Conservation (phyloP, 2,888 invertebrate species). For the Stegana nigrithorax region DNA sequence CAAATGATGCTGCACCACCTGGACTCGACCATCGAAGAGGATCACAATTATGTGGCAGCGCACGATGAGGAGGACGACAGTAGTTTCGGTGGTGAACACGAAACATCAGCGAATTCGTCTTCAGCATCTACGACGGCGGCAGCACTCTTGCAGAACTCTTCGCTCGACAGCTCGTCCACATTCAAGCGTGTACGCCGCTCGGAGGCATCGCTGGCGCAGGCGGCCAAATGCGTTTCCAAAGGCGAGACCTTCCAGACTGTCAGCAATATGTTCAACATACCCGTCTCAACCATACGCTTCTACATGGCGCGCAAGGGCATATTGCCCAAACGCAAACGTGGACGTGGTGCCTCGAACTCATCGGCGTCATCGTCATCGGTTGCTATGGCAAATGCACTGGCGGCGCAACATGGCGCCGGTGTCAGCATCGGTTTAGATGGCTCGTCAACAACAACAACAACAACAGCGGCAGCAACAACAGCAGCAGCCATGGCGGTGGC, state of each 20-base stretch:
- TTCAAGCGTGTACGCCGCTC: constrained; percentile 76
- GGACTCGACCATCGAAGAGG: constrained; percentile 58
- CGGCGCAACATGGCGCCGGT: constrained; percentile 23
- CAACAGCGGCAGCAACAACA: constrained; percentile 44
- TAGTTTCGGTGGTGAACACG: constrained; percentile 50
- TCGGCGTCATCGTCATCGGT: constrained; percentile 23
- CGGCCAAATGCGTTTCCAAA: constrained; percentile 87
- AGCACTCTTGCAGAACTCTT: constrained; percentile 26
- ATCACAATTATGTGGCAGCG: constrained; percentile 62
- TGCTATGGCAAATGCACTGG: constrained; percentile 7
- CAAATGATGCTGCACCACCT: constrained; percentile 37
- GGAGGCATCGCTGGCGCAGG: constrained; percentile 81
- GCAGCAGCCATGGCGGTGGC: neutral
- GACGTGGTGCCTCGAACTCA: constrained; percentile 73
- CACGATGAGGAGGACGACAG: constrained; percentile 62
- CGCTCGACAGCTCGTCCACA: constrained; percentile 37
- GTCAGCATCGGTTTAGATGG: constrained; percentile 24
- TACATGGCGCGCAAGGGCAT: constrained; percentile 91
- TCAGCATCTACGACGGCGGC: constrained; percentile 30
- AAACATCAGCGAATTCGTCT: constrained; percentile 52
- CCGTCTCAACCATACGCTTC: constrained; percentile 87
- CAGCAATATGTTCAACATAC: constrained; percentile 88
- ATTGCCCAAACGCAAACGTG: constrained; percentile 81
- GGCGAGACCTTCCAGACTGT: constrained; percentile 90
- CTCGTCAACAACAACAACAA: constrained; percentile 21